Conservation (phyloP, 2,797 vertebrate species). For the Sibirionetta formosa region DNA sequence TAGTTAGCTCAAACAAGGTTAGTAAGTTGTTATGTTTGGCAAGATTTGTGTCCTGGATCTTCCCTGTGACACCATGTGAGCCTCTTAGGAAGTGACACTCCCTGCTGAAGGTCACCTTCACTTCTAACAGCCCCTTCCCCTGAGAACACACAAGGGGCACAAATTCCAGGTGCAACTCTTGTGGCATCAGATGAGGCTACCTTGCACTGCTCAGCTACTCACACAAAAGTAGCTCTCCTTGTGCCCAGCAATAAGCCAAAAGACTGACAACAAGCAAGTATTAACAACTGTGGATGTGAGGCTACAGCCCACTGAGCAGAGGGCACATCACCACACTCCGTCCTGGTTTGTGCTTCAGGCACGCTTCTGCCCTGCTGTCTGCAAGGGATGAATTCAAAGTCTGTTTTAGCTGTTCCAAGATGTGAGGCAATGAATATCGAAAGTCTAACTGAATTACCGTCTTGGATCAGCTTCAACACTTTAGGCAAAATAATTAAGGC, state of each 20-base stretch:
- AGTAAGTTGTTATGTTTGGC: too few species aligned
- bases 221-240: background rate
- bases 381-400: background rate
- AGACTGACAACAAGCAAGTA: background rate
- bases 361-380: background rate
- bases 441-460: background rate
- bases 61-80: too few species aligned
- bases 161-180: background rate
- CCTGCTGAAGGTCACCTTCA: background rate
- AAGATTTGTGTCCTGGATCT: too few species aligned
- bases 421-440: background rate
- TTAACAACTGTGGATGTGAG: background rate
- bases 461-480: background rate
- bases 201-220: background rate
- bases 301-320: background rate
- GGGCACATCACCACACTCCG: rapidly evolving
- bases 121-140: background rate
- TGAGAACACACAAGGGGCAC: background rate
- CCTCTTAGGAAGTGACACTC: background rate
- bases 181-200: background rate
- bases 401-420: background rate
- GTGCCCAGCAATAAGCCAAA: background rate
- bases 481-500: background rate
- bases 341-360: background rate
- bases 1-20: too few species aligned